Evolutionary conservation across 2,797 vertebrate genomes (phyloP), one percentile per base, ranked within the genome.

Genomic region (Sphenodon punctatus): DNA sequence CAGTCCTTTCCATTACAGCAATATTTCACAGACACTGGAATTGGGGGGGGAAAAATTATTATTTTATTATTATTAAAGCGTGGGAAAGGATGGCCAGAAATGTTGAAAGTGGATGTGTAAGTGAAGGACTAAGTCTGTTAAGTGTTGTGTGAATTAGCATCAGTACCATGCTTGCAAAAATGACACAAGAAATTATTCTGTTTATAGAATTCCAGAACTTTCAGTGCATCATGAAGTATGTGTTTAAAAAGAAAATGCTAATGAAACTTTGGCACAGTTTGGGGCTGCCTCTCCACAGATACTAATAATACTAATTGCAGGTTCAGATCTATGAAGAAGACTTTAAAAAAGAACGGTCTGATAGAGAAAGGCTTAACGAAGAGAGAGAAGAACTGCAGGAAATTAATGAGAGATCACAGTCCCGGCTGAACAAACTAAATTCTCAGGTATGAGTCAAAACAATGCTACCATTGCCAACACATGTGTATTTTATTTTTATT

Each of bases 311-410:
- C 2, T 56, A 64, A 36, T 84, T 89, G 36, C 88, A 96, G 96
- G 90, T 95, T 56, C 90, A 95, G 71, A 96, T 96, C 89, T 96
- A 95, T 2, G 94, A 97, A 89, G 95, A 96, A 81, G 96, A 96
- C 80, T 96, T 96, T 86, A 93, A 79, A 83, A 94, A 94, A 82
- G 96, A 96, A 84, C 92, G 95, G 76, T 90, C 88, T 25, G 95
- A 96, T 56, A 80, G 93, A 79, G 95, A 96, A 71, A 95, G 94
- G n/a, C 91, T 96, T 73, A 95, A 85, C 48, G 93, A 92, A 74
- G 94, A 95, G 80, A 96, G 96, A 78, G 92, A 94, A 64, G 74
- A 83, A 2, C 64, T 96, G 49, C 92, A 93, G 85, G 84, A 92
- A 73, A 75, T 71, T 19, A 94, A 94, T 3, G 55, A 89, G 49